These are phyloP conservation scores for Ophion obscuratus DNA, from an alignment of 2,888 invertebrate species.

Conservation along the genomic window DNA sequence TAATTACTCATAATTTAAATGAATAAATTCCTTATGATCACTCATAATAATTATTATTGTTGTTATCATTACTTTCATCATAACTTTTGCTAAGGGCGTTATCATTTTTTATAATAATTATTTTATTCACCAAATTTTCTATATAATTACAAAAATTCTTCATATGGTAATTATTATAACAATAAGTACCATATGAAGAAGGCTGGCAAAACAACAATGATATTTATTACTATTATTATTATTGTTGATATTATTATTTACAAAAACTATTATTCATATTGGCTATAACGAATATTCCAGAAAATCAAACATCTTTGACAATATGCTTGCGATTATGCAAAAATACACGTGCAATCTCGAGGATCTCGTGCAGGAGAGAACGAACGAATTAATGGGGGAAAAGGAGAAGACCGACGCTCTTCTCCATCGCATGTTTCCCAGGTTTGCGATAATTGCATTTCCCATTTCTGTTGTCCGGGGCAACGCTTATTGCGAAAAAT, in stretches of 20 bases:
- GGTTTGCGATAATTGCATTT: slow-evolving; percentile 84
- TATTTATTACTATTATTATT: neutral
- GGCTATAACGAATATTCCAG: slow-evolving; percentile 81
- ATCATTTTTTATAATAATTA: too few relatives aligned
- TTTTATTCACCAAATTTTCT: too few relatives aligned
- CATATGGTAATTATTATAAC: too few relatives aligned
- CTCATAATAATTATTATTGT: too few relatives aligned
- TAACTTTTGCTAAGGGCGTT: too few relatives aligned
- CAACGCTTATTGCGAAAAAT: neutral
- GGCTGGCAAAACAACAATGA: neutral
- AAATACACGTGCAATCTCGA: slow-evolving; percentile 95
- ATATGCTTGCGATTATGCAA: slow-evolving; percentile 96
- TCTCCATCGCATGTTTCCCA: slow-evolving; percentile 93
- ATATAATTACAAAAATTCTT: too few relatives aligned
- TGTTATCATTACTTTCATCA: too few relatives aligned
- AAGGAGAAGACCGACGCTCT: slow-evolving; percentile 94
- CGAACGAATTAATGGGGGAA: slow-evolving; percentile 92
- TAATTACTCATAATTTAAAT: too few relatives aligned
- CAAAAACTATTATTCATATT: neutral
- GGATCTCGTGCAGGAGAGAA: slow-evolving; percentile 92
- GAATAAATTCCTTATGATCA: too few relatives aligned
- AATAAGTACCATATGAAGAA: too few relatives aligned
- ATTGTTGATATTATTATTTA: neutral
- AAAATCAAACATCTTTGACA: slow-evolving; percentile 94
- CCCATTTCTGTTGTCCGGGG: neutral